These are phyloP conservation scores for Chymomyza amoena DNA, from an alignment of 2,888 invertebrate genomes.

Conservation along the genomic window DNA sequence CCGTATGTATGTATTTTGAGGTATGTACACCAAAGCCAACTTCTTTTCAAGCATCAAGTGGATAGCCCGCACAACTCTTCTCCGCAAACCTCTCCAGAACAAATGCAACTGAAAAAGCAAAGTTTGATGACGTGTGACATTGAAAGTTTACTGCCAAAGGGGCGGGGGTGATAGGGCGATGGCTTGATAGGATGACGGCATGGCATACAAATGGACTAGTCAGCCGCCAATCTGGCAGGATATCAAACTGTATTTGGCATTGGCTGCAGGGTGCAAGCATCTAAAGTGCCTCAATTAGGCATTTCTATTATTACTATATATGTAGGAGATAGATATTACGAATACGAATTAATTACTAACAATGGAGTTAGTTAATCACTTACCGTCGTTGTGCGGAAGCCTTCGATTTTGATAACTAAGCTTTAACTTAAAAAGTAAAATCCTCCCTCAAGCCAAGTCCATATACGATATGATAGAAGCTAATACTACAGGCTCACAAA, in stretches of 20 bases:
- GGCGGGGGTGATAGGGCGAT: neutral
- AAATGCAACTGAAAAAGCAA: constrained; percentile 23
- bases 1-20: neutral
- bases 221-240: neutral
- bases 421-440: too few relatives aligned
- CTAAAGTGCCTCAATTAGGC: constrained; percentile 52
- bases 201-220: neutral
- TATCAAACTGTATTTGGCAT: neutral
- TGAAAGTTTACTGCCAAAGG: constrained; percentile 54
- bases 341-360: too few relatives aligned
- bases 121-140: constrained; percentile 67
- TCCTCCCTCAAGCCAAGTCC: too few relatives aligned
- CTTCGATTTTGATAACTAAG: too few relatives aligned
- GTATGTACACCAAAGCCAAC: constrained; percentile 27
- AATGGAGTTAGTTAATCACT: too few relatives aligned
- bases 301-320: constrained; percentile 18
- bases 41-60: constrained; percentile 43
- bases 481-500: too few relatives aligned
- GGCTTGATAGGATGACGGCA: neutral
- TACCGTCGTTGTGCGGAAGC: too few relatives aligned
- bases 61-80: constrained; percentile 7
- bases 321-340: neutral
- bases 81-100: constrained; percentile 17
- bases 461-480: too few relatives aligned
- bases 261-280: constrained; percentile 10